Percentiles rank a stretch among this genome's conserved stretches.
Evolutionary conservation across 1,140 invertebrate species (phyloP).

Genomic region (Pseudomyrmex sp.): DNA sequence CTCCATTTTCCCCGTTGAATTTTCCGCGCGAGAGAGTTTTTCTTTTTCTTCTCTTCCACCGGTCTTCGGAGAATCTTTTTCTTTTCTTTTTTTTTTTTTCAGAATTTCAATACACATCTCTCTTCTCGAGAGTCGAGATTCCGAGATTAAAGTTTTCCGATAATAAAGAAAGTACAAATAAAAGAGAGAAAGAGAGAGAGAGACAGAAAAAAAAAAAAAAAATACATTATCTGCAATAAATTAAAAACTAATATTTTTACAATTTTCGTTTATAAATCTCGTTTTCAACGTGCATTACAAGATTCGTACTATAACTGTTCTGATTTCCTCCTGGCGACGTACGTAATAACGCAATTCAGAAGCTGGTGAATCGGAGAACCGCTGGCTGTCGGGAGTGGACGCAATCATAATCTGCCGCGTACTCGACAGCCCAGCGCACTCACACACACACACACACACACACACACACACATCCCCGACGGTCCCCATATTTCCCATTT

Average conservation of each 20-base stretch:
- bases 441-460: constrained; percentile 16
- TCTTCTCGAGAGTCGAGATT: too few species aligned
- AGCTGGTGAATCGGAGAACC: constrained; percentile 58
- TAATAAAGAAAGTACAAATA: too few species aligned
- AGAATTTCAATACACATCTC: too few species aligned
- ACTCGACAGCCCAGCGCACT: constrained; percentile 51
- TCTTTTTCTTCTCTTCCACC: too few species aligned
- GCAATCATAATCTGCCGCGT: constrained; percentile 69
- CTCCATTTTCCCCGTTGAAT: neutral
- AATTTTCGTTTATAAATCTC: neutral
- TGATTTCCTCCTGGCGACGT: too few species aligned
- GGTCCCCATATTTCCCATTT: constrained; percentile 55
- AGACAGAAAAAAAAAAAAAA: too few species aligned
- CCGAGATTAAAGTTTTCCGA: too few species aligned
- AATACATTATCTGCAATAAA: too few species aligned
- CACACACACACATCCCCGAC: neutral
- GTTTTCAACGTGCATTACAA: neutral
- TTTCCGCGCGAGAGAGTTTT: neutral
- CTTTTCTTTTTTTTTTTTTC: too few species aligned
- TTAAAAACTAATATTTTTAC: too few species aligned
- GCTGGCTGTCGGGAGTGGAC: constrained; percentile 55
- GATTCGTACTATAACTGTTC: neutral
- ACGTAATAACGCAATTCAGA: constrained; percentile 6
- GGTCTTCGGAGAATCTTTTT: too few species aligned
- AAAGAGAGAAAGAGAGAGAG: too few species aligned